Evolutionary conservation across 2,113 vertebrate species (phyloP), one percentile per base, ranked within the genome.

Genomic region (Gnathonemus echidnorhynchus): DNA sequence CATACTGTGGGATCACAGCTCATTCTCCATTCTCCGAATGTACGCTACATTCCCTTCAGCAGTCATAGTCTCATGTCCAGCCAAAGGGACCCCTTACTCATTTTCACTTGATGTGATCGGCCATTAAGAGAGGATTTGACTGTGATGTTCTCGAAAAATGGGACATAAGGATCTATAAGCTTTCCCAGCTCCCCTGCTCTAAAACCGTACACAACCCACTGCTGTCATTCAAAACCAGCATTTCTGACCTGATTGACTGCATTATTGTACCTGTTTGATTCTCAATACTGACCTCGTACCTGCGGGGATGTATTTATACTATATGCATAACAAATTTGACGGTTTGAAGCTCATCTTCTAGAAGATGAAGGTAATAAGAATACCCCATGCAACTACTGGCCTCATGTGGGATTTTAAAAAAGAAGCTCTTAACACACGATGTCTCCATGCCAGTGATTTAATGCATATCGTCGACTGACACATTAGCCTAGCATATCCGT

Each of bases 401-500:
- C 35, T 80, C 35, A 27, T 6, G 9, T 2, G 24, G 24, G 84
- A 50, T 50, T 48, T 48, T 27, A 50, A 17, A 87, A 31, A 56
- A 49, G 83, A 49, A 86, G 13, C 5, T 45, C 56, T 80, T 48
- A 86, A 46, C 27, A 85, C 77, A 46, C 6, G 4, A 49, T 86
- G 56, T 53, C 89, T 62, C 39, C 77, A 83, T 89, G 77, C 89
- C 35, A n/a, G 35, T 86, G 11, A 15, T 50, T 89, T 56, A 13
- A 84, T n/a, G 27, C 5, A 9, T 80, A 48, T 89, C 48, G 24
- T 1, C 10, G 46, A 52, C 4, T 66, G 80, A 58, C 35, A 48
- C 53, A 62, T 86, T 86, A 27, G 49, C 50, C 89, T 56, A 42
- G 52, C 35, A 39, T 39, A 17, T 46, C 13, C 1, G 92, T 93